Percentiles rank a stretch among this genome's conserved stretches.
Conservation (phyloP, 2,113 vertebrate species). For the Riparia riparia region DNA sequence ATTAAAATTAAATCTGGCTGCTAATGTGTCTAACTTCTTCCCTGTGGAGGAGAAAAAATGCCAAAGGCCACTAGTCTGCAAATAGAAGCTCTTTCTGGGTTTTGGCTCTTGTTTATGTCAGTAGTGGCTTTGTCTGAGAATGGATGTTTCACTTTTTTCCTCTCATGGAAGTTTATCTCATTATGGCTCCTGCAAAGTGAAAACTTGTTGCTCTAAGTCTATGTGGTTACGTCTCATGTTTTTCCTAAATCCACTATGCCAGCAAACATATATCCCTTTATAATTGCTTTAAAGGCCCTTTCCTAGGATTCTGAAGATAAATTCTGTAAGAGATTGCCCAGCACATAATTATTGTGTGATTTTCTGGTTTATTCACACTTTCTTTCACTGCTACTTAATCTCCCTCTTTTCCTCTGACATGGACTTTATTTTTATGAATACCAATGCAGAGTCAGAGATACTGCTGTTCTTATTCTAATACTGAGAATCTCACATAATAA, state of each 20-base stretch:
- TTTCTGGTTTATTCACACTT: not conserved
- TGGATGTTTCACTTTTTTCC: not conserved
- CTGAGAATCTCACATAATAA: not conserved
- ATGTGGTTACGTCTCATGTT: not conserved
- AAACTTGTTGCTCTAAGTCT: not conserved
- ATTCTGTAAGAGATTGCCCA: not conserved
- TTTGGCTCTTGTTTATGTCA: not conserved
- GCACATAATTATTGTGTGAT: not conserved
- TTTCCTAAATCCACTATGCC: not conserved
- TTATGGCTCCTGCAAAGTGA: not conserved
- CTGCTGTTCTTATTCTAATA: not conserved
- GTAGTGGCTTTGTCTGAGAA: not conserved
- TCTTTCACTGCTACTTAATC: not conserved
- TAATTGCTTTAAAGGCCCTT: not conserved
- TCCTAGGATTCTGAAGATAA: not conserved
- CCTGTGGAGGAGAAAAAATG: not conserved
- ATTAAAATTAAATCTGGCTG: not conserved
- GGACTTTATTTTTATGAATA: not conserved
- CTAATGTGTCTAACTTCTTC: not conserved
- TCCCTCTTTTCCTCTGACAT: not conserved
- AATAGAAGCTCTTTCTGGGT: not conserved
- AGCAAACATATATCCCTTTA: not conserved
- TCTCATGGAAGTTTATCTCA: not conserved
- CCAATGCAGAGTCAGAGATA: not conserved
- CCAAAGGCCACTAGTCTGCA: not conserved